Conservation (phyloP, 1,140 invertebrate species). For the Trachymyrmex septentrionalis region DNA sequence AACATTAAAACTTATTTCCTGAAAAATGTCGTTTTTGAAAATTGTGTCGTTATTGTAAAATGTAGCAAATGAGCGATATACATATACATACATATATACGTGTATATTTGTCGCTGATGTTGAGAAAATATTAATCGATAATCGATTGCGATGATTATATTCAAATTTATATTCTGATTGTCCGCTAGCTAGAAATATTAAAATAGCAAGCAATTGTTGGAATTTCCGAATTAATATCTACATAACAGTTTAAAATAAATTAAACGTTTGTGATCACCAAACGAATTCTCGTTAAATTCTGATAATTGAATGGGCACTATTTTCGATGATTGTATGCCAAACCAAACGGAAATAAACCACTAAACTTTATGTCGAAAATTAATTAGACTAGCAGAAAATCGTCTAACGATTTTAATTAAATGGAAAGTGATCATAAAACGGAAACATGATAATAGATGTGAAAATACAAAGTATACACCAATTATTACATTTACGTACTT, state of each 20-base stretch:
- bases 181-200: conserved; percentile 17
- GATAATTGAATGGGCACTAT: conserved; percentile 52
- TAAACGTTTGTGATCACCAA: conserved; percentile 21
- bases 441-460: background rate
- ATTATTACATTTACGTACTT: conserved; percentile 14
- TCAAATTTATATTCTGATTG: background rate
- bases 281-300: conserved; percentile 26
- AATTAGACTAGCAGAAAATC: conserved; percentile 48
- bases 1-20: too few species aligned
- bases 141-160: background rate
- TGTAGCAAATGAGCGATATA: too few species aligned
- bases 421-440: conserved; percentile 23
- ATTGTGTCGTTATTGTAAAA: too few species aligned
- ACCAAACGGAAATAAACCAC: conserved; percentile 54
- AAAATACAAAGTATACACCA: conserved; percentile 13
- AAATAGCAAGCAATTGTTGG: conserved; percentile 7
- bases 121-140: conserved; percentile 5
- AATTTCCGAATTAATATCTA: conserved; percentile 36
- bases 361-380: conserved; percentile 21
- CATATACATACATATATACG: too few species aligned
- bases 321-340: conserved; percentile 9
- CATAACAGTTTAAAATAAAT: conserved; percentile 20
- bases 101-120: too few species aligned
- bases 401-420: conserved; percentile 57
- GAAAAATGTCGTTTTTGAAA: too few species aligned